Percentiles rank a stretch among this genome's conserved stretches.
Conservation (phyloP, 2,888 invertebrate species). For the Lycia hirtaria region DNA sequence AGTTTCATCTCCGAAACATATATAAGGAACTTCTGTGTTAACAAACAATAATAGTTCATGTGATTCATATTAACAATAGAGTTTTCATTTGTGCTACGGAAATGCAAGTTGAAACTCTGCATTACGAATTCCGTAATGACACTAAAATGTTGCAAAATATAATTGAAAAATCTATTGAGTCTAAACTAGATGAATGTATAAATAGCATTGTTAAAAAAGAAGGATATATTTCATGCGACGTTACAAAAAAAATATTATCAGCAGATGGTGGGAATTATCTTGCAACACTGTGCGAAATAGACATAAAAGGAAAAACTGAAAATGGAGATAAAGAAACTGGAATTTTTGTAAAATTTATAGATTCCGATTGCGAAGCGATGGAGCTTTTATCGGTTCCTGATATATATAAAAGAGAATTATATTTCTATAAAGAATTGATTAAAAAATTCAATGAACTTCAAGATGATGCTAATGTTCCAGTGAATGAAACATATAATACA, state of each 20-base stretch:
- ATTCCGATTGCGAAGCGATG: constrained; percentile 36
- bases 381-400: constrained; percentile 43
- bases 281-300: constrained; percentile 53
- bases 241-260: constrained; percentile 41
- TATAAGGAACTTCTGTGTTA: constrained; percentile 13
- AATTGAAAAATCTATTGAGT: background rate
- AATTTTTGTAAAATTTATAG: constrained; percentile 58
- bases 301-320: constrained; percentile 55
- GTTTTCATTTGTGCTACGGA: too few relatives aligned
- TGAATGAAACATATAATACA: constrained; percentile 51
- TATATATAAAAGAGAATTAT: constrained; percentile 52
- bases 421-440: constrained; percentile 56
- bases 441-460: constrained; percentile 56
- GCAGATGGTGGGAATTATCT: constrained; percentile 61
- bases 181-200: constrained; percentile 41
- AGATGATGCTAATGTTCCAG: constrained; percentile 53
- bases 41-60: background rate
- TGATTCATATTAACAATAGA: too few relatives aligned
- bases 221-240: constrained; percentile 45
- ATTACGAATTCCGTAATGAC: constrained; percentile 19
- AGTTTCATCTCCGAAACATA: constrained; percentile 9
- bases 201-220: constrained; percentile 42
- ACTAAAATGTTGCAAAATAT: background rate
- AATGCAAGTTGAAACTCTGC: constrained; percentile 27
- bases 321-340: constrained; percentile 53